Percentiles rank a stretch among this genome's conserved stretches.
These are phyloP conservation scores for Cetoscarus ocellatus DNA, from an alignment of 2,797 vertebrate genomes.

Conservation along the genomic window DNA sequence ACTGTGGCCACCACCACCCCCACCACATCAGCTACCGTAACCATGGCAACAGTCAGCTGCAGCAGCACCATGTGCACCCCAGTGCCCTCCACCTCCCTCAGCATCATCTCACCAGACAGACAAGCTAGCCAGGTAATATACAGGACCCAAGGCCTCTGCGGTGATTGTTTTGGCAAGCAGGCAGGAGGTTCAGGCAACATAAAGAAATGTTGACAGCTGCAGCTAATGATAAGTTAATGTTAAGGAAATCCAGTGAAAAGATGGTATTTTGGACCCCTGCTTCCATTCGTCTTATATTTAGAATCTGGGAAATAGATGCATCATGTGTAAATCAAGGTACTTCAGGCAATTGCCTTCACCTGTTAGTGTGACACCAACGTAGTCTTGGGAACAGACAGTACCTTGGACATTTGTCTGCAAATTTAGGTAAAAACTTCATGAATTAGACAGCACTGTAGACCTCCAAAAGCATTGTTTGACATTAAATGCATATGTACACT, in stretches of 20 bases:
- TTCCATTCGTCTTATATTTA: not conserved
- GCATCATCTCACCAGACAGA: slow-evolving; percentile 88
- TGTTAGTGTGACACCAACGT: not conserved
- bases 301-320: too few species aligned
- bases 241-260: not conserved
- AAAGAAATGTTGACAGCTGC: not conserved
- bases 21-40: slow-evolving; percentile 77
- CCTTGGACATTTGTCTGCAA: too few species aligned
- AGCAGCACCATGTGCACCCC: slow-evolving; percentile 82
- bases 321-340: too few species aligned
- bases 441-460: not conserved
- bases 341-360: too few species aligned
- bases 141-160: not conserved
- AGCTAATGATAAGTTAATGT: not conserved
- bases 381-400: too few species aligned
- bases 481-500: not conserved
- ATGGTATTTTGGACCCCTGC: not conserved
- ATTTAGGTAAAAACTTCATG: not conserved
- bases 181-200: not conserved
- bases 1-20: slow-evolving; percentile 71
- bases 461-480: not conserved
- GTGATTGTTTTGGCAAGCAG: not conserved
- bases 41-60: slow-evolving; percentile 83
- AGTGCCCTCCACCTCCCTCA: slow-evolving; percentile 87
- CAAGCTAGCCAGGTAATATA: slow-evolving; percentile 91